A percentile compares a stretch with the other conserved stretches of the same genome.
These are phyloP conservation scores for Falcunculus frontatus DNA, from an alignment of 2,113 vertebrate genomes.

Conservation along the genomic window DNA sequence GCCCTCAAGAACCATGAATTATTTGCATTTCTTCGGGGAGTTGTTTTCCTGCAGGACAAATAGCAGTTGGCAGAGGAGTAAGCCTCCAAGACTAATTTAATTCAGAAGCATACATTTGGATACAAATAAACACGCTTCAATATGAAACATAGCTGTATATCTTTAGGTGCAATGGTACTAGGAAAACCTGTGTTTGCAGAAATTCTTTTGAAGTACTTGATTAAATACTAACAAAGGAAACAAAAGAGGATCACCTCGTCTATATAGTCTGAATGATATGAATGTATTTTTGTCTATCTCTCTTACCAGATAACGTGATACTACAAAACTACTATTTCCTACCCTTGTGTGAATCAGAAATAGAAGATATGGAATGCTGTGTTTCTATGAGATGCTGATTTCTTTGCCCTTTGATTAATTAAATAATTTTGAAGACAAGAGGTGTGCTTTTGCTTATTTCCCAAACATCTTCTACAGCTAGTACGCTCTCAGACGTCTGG, in stretches of 20 bases:
- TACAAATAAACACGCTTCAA: slow-evolving; percentile 40
- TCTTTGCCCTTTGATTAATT: background rate
- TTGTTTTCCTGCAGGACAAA: slow-evolving; percentile 69
- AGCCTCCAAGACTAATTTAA: slow-evolving; percentile 54
- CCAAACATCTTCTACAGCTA: background rate
- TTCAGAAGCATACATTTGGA: slow-evolving; percentile 55
- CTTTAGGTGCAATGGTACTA: background rate
- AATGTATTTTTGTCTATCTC: background rate
- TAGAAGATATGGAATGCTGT: background rate
- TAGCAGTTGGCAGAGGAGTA: slow-evolving; percentile 55
- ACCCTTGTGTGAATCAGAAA: background rate
- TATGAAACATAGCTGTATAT: background rate
- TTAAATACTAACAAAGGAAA: background rate
- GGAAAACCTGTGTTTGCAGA: slow-evolving; percentile 11
- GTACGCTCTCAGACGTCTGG: background rate
- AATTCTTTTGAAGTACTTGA: background rate
- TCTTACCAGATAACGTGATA: background rate
- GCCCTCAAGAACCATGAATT: slow-evolving; percentile 41
- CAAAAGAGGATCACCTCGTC: background rate
- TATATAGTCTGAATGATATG: background rate
- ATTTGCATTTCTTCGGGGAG: slow-evolving; percentile 65
- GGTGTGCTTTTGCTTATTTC: background rate
- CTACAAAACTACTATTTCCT: background rate
- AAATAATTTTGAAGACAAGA: background rate
- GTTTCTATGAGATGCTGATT: background rate